A percentile compares a stretch with the other conserved stretches of the same genome.
Conservation (phyloP, 2,797 vertebrate genomes). For the Huso huso region DNA sequence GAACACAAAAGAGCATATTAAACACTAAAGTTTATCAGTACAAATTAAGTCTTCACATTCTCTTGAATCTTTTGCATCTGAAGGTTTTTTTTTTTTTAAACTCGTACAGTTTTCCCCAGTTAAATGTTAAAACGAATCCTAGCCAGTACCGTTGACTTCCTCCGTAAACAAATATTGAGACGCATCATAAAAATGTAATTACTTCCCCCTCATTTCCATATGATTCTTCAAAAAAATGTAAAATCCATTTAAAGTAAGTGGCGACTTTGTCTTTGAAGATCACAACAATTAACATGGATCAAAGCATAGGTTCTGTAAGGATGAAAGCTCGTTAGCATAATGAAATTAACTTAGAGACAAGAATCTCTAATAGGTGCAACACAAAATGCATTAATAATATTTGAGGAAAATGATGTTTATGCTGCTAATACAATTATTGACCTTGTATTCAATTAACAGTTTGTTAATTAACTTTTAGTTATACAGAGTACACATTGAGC, state of each 20-base stretch:
- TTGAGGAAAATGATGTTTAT: slow-evolving; percentile 97
- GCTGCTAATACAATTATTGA: slow-evolving; percentile 92
- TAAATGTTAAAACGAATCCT: slow-evolving; percentile 87
- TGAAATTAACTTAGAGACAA: slow-evolving; percentile 99
- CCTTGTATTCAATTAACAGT: slow-evolving; percentile 96
- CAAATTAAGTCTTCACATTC: slow-evolving; percentile 89
- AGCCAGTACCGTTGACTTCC: slow-evolving; percentile 79
- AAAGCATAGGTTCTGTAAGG: slow-evolving; percentile 94
- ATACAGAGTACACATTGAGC: slow-evolving; percentile 65
- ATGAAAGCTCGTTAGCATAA: slow-evolving; percentile 99
- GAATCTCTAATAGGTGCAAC: slow-evolving; percentile 99
- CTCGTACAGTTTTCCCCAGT: slow-evolving; percentile 79
- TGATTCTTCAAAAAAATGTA: slow-evolving; percentile 95
- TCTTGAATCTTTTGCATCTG: slow-evolving; percentile 98
- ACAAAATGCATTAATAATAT: slow-evolving; percentile 94
- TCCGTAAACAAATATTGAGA: slow-evolving; percentile 87
- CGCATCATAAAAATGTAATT: slow-evolving; percentile 99
- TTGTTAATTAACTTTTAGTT: slow-evolving; percentile 89
- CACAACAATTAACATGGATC: slow-evolving; percentile 97
- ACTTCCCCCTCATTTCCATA: slow-evolving; percentile 96
- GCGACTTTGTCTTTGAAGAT: slow-evolving; percentile 99
- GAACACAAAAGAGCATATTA: slow-evolving; percentile 96
- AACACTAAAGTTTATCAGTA: slow-evolving; percentile 95
- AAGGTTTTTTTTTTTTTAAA: slow-evolving; percentile 59
- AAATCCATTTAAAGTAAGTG: slow-evolving; percentile 99